phyloP scores from a whole-genome alignment of 2,113 vertebrate species.

The Caranx ignobilis region DNA sequence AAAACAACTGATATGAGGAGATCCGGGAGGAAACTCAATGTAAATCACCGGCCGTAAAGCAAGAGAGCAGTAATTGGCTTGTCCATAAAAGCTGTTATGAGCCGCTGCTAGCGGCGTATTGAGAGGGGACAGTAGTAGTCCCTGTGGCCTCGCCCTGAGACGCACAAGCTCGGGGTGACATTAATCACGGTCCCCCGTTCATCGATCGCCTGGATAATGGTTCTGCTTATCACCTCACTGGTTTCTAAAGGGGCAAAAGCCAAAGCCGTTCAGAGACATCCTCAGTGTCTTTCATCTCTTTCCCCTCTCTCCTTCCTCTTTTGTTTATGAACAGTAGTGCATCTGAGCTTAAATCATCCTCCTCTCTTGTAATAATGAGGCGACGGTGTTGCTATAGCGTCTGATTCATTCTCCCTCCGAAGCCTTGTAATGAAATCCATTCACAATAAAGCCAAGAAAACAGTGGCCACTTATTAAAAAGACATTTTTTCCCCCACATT shows the following conservation, averaged over 20 bases:
- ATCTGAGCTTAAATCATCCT: conserved; percentile 20
- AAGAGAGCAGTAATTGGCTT: conserved; percentile 49
- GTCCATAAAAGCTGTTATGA: conserved; percentile 54
- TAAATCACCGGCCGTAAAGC: conserved; percentile 29
- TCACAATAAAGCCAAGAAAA: conserved; percentile 17
- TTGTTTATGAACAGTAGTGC: conserved; percentile 40
- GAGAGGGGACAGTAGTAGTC: conserved; percentile 46
- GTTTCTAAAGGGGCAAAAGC: conserved; percentile 67
- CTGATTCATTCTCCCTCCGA: conserved; percentile 17
- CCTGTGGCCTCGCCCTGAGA: conserved; percentile 57
- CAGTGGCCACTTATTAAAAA: conserved; percentile 39
- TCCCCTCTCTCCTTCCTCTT: conserved; percentile 12
- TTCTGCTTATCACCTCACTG: conserved; percentile 76
- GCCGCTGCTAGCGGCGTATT: conserved; percentile 29
- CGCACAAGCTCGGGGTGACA: conserved; percentile 58
- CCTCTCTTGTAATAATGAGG: conserved; percentile 2
- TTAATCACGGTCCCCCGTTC: conserved; percentile 70
- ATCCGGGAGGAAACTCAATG: background rate
- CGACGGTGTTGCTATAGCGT: conserved; percentile 6
- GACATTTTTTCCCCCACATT: background rate
- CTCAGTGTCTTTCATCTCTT: conserved; percentile 34
- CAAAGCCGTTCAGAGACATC: conserved; percentile 58
- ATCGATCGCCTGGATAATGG: conserved; percentile 77
- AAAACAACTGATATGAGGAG: conserved; percentile 7
- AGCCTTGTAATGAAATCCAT: background rate